Conservation (phyloP, 2,888 invertebrate species). For the Caenorhabditis sp. region DNA sequence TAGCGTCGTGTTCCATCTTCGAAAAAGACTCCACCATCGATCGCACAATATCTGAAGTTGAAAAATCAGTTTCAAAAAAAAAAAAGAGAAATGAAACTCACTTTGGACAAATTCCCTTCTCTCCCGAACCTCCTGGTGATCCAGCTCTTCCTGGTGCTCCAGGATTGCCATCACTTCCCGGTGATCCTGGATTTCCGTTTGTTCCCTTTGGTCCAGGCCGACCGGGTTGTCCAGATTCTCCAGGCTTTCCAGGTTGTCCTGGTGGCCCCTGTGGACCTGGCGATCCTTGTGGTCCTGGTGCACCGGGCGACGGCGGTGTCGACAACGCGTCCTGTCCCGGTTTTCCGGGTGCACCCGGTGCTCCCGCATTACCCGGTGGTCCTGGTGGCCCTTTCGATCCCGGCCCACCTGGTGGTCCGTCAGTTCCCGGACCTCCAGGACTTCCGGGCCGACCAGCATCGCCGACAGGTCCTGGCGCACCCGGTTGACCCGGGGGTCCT, state of each 20-base stretch:
- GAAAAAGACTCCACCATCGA: slow-evolving; percentile 14
- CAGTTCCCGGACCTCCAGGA: slow-evolving; percentile 42
- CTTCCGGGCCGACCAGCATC: slow-evolving; percentile 44
- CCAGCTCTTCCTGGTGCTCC: slow-evolving; percentile 53
- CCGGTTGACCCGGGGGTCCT: slow-evolving; percentile 54
- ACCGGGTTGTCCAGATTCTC: slow-evolving; percentile 42
- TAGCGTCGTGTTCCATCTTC: slow-evolving; percentile 13
- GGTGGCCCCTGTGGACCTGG: slow-evolving; percentile 47
- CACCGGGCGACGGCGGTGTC: slow-evolving; percentile 42
- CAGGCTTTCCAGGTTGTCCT: slow-evolving; percentile 42
- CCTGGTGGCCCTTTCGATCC: slow-evolving; percentile 42
- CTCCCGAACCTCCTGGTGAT: slow-evolving; percentile 48
- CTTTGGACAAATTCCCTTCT: slow-evolving; percentile 50
- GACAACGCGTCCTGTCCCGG: slow-evolving; percentile 43
- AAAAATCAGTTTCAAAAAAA: not conserved
- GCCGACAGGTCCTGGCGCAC: slow-evolving; percentile 53
- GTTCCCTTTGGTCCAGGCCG: slow-evolving; percentile 49
- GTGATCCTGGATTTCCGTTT: slow-evolving; percentile 46
- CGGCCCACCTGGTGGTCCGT: slow-evolving; percentile 50
- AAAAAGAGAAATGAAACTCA: slow-evolving; percentile 17
- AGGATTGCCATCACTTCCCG: slow-evolving; percentile 46
- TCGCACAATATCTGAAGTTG: slow-evolving; percentile 6
- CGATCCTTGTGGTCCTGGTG: slow-evolving; percentile 45
- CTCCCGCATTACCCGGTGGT: slow-evolving; percentile 45
- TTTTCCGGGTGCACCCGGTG: slow-evolving; percentile 42